Percentiles rank a stretch among this genome's conserved stretches.
Conservation (phyloP, 2,113 vertebrate genomes). For the Boulengeromyrus knoepffleri region DNA sequence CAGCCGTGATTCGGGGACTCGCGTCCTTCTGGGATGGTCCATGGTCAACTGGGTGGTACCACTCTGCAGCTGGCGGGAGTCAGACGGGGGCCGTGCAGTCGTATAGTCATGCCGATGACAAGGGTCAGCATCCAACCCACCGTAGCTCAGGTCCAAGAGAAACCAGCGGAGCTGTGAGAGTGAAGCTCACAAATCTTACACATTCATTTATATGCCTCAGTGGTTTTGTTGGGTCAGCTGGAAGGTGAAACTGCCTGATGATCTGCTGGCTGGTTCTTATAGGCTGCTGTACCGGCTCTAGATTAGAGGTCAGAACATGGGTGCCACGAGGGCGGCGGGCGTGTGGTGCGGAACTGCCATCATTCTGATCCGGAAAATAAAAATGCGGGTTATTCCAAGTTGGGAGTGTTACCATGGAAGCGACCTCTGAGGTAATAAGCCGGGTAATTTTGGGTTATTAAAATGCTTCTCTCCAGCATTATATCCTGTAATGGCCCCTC, state of each 20-base stretch:
- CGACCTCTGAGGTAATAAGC: not conserved
- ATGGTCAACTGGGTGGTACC: not conserved
- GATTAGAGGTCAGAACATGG: not conserved
- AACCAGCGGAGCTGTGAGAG: not conserved
- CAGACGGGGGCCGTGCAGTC: not conserved
- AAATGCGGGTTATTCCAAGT: not conserved
- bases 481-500: not conserved
- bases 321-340: not conserved
- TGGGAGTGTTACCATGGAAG: not conserved
- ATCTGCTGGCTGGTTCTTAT: not conserved
- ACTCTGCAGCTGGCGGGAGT: not conserved
- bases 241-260: not conserved
- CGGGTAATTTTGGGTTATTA: not conserved
- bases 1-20: constrained; percentile 14
- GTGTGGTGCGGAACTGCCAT: not conserved
- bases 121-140: not conserved
- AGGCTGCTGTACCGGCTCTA: not conserved
- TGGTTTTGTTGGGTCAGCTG: not conserved
- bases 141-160: not conserved
- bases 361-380: not conserved
- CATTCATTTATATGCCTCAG: not conserved
- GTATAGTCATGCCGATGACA: constrained; percentile 10
- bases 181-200: not conserved
- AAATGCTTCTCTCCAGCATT: not conserved
- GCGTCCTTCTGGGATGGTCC: constrained; percentile 18